Evolutionary conservation across 2,113 vertebrate genomes (phyloP), one percentile per base, ranked within the genome.

Genomic region (Ancistrus triradiatus): DNA sequence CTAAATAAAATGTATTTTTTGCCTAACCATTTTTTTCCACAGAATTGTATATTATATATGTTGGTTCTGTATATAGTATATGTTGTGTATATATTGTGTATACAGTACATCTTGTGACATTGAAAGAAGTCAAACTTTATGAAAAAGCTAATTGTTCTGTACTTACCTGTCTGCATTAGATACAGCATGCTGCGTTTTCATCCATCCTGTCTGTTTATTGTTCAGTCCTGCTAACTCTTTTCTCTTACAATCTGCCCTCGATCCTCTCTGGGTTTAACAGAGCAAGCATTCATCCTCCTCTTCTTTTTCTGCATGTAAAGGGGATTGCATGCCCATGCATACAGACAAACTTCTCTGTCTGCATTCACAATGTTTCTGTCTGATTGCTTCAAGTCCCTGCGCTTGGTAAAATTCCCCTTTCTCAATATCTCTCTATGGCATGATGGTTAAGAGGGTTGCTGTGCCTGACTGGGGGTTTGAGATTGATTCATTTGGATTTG

Each of bases 401-500:
- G 19, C 58, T 55, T 55, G 33, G 48, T 27, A 28, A 53, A 65
- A 61, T 60, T 56, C 38, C 57, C 27, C n/a, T 44, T 68, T 13
- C 7, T 2, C 28, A 10, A 25, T 57, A 40, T 42, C 3, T 3
- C 27, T 53, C n/a, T 10, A 33, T 52, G 31, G 22, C 5, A 35
- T 53, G 63, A 50, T 62, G 57, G 42, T 3, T 55, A 51, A 64
- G 66, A 58, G 47, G 64, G 66, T 51, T 25, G 38, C 22, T 69
- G 47, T 47, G 48, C n/a, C n/a, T 60, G 42, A 69, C 68, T 66
- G 27, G 73, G 60, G 42, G 38, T 75, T 71, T 70, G 68, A 72
- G 73, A 78, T 74, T 72, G 69, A 79, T 78, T 82, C 69, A 67
- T 77, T 77, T 81, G 76, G 73, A 78, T 81, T 79, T 77, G 64